phyloP scores from a whole-genome alignment of 2,113 vertebrate genomes.

The Rhea americana region DNA sequence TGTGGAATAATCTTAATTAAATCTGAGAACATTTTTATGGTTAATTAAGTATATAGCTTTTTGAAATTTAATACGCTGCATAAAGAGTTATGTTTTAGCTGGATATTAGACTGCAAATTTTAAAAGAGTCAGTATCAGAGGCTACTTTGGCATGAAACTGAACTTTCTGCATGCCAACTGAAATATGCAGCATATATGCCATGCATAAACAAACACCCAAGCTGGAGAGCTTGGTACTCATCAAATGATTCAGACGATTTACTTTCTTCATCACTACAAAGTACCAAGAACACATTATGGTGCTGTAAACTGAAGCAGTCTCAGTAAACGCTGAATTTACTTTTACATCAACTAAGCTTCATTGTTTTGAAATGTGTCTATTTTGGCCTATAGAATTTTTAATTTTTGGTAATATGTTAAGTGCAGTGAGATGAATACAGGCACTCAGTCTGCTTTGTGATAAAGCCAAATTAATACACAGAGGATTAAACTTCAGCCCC shows the following conservation, averaged over 20 bases:
- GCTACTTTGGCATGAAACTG: neutral
- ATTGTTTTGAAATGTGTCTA: conserved; percentile 36
- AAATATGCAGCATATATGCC: neutral
- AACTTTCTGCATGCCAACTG: neutral
- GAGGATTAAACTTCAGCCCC: conserved; percentile 47
- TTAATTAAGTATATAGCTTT: conserved; percentile 38
- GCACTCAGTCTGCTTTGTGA: conserved; percentile 36
- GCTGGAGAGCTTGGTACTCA: neutral
- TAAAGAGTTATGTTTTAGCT: conserved; percentile 43
- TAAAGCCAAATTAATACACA: conserved; percentile 70
- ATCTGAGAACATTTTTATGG: conserved; percentile 15
- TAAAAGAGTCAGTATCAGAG: neutral
- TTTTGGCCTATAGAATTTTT: conserved; percentile 49
- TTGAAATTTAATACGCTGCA: conserved; percentile 9
- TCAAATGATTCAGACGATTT: neutral
- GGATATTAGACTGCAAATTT: conserved; percentile 26
- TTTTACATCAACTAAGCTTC: neutral
- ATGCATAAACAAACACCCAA: neutral
- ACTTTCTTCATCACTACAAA: neutral
- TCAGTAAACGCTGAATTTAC: conserved; percentile 14
- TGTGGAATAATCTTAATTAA: conserved; percentile 42
- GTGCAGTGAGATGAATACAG: conserved; percentile 20
- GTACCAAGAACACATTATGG: neutral
- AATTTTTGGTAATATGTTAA: conserved; percentile 53
- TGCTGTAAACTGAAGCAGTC: neutral